Base-by-base conservation (phyloP, 2,888 invertebrate species). In the Allacma fusca region DNA sequence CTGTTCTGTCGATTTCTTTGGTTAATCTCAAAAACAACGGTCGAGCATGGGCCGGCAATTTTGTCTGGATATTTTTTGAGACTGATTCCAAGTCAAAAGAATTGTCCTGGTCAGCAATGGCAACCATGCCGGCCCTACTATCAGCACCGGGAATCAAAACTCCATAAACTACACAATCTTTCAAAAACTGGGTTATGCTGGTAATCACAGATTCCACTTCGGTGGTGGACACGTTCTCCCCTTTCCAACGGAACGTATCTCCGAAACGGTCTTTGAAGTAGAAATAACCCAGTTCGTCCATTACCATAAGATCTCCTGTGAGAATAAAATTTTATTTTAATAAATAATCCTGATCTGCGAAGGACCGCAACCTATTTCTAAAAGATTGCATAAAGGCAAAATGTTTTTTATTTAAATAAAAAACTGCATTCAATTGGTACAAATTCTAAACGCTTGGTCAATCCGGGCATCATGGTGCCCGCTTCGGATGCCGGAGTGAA, bases 191-290 rank as follows among this genome's bases (percentile, higher is more conserved):
- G 4, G 93, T 89, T 70, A 93, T 88, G 85, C 93, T 93, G 83
- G 95, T 96, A 65, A 97, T 90, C 83, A 95, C 92, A 2, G 93
- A 95, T 88, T 99, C 98, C 13, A 99, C 94, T 88, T 99, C 99
- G 0, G 95, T 93, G 1, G 98, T 98, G 62, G 97, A 96, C 1
- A 98, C 98, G 87, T 99, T 99, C 89, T 99, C 99, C 16, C 99
- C 98, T 86, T 96, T 94, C 97, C 97, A 97, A 74, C 97, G 34
- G 89, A 95, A 98, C 0, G 98, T 98, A 87, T 98, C 98, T 0
- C 98, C 98, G 0, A 97, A 97, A 83, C 97, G 90, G 88, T 98
- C 97, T 86, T 91, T 93, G 89, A 98, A 98, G 88, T 91, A 97
- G 85, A 94, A 91, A 88, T 95, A 97, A 62, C 97, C 97, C 21